Evolutionary conservation across 2,797 vertebrate species (phyloP).

Genomic region (Thunnus albacares): DNA sequence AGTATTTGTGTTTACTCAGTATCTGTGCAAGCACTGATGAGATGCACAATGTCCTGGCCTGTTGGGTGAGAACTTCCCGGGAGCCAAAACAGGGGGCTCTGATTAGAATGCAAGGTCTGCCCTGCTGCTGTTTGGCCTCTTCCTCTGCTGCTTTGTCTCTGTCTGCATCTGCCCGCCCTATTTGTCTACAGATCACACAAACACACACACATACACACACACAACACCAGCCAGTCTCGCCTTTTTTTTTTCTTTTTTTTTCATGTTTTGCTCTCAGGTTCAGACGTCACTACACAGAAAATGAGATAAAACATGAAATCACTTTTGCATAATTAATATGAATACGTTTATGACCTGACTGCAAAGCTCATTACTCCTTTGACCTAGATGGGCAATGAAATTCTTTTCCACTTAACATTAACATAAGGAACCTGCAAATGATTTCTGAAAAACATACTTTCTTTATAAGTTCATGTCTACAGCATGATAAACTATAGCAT

Average conservation of each 20-base stretch:
- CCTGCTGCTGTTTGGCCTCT: slow-evolving; percentile 62
- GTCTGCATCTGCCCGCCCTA: slow-evolving; percentile 51
- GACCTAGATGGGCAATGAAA: neutral
- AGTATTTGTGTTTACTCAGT: slow-evolving; percentile 44
- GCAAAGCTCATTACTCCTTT: slow-evolving; percentile 5
- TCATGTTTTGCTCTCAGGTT: slow-evolving; percentile 2
- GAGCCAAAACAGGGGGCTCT: slow-evolving; percentile 56
- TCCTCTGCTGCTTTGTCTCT: slow-evolving; percentile 56
- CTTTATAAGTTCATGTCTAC: neutral
- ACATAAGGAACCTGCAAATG: neutral
- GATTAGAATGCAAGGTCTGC: slow-evolving; percentile 70
- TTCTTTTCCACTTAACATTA: neutral
- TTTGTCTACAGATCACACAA: slow-evolving; percentile 42
- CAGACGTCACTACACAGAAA: neutral
- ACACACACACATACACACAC: neutral
- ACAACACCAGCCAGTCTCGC: slow-evolving; percentile 2
- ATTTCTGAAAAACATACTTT: neutral
- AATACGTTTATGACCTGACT: slow-evolving; percentile 16
- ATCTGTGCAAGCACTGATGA: slow-evolving; percentile 55
- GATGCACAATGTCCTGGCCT: slow-evolving; percentile 55
- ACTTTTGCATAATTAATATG: neutral
- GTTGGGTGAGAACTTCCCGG: slow-evolving; percentile 52
- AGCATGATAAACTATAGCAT: neutral
- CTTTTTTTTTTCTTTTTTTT: neutral
- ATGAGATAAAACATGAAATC: slow-evolving; percentile 13